Evolutionary conservation across 2,888 invertebrate genomes (phyloP), one percentile per base, ranked within the genome.

Genomic region (Acrobasis repandana): DNA sequence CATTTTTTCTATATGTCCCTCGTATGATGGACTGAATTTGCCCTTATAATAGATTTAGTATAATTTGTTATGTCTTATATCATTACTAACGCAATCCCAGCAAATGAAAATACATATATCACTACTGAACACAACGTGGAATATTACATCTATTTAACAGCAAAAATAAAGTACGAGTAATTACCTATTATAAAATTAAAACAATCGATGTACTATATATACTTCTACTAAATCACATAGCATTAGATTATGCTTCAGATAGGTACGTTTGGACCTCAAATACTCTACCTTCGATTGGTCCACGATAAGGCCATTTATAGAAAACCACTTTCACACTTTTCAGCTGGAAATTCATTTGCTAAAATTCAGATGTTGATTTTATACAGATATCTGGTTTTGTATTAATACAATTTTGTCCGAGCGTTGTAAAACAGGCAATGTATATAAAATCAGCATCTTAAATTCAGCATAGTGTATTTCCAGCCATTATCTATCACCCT

Each of bases 271-370:
- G 76, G 76, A 76, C 77, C 75, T 74, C 67, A 74, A 64, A 71
- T 68, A 75, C 71, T 70, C 74, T 82, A 81, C 70, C 73, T 76
- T 80, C 76, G 77, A 82, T 90, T 90, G 90, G 90, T 90, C 90
- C 90, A 75, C 81, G 75, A 74, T 89, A 90, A 90, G 89, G 90
- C 90, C 80, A 76, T 60, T 58, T 33, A 48, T 59, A 60, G 34
- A 60, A 46, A 60, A 52, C 33, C 52, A 60, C 46, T 47, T 43
- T 34, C 34, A 16, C 33, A 43, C 14, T n/a, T n/a, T n/a, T n/a
- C n/a, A n/a, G n/a, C n/a, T n/a, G n/a, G n/a, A n/a, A n/a, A n/a
- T n/a, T n/a, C n/a, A n/a, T n/a, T n/a, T n/a, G n/a, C n/a, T n/a
- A n/a, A n/a, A n/a, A n/a, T n/a, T n/a, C n/a, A n/a, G n/a, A n/a